Evolutionary conservation across 2,888 invertebrate genomes (phyloP).

Genomic region (Luperina testacea): DNA sequence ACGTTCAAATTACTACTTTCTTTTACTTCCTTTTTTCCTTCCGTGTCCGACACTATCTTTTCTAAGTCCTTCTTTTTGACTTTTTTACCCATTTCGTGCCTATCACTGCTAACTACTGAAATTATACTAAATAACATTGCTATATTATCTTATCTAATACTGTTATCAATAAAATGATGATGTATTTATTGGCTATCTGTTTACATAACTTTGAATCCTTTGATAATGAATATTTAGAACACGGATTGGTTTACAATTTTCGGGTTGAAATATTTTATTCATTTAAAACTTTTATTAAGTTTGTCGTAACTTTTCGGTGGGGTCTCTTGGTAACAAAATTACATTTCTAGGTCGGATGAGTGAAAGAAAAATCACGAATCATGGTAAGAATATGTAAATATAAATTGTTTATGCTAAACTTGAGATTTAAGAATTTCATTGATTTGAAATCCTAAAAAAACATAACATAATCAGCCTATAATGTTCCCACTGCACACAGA

Average conservation of each 20-base stretch:
- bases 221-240: constrained; percentile 30
- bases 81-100: constrained; percentile 58
- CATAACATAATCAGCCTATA: too few relatives aligned
- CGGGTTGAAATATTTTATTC: not conserved
- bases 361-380: too few relatives aligned
- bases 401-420: not conserved
- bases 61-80: constrained; percentile 51
- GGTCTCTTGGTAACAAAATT: not conserved
- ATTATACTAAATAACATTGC: constrained; percentile 39
- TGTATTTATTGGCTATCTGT: constrained; percentile 49
- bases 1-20: constrained; percentile 45
- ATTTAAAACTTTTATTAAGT: not conserved
- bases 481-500: too few relatives aligned
- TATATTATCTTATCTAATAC: constrained; percentile 36
- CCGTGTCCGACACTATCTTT: not conserved
- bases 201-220: constrained; percentile 59
- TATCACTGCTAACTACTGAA: not conserved
- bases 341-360: not conserved
- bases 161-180: constrained; percentile 42
- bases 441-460: not conserved
- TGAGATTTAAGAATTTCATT: not conserved
- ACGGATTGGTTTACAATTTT: constrained; percentile 42
- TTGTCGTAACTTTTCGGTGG: not conserved
- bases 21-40: constrained; percentile 15
- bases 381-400: not conserved